Base-by-base conservation (phyloP, 2,888 invertebrate genomes). In the Diplolepis rosae region DNA sequence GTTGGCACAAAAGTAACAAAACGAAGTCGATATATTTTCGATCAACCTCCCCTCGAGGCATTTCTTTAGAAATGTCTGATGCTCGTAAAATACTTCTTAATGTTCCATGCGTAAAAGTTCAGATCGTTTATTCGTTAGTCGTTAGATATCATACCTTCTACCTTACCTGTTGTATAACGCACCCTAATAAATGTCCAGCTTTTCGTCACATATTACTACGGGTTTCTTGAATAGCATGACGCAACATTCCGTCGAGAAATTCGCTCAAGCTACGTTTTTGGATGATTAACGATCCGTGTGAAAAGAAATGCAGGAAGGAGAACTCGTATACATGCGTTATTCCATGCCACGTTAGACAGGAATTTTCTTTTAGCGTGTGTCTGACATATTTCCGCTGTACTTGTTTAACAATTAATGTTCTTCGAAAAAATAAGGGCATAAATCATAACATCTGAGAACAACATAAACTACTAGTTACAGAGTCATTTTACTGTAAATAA, bases 361-460 rank as follows among this genome's bases (percentile, higher is more conserved):
- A 76, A 82, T 80, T 82, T 79, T 79, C 77, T 79, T 83, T 80
- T 81, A 81, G 80, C 79, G 80, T 84, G 84, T 76, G 77, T 76
- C 82, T 86, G 86, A 86, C 86, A 74, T 84, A 79, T 86, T 86
- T 86, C 85, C 85, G 79, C 83, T 78, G 79, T 84, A 83, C 82
- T 85, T 85, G 80, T 76, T 79, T 78, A 82, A 82, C 85, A 85
- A 86, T 85, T 86, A 86, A 85, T 86, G 84, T 83, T 81, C 77
- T 68, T 78, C 71, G 27, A 80, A 82, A 81, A 82, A 83, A 84
- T 82, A 82, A 81, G 81, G 79, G 75, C 79, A 83, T 84, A 82
- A 83, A 84, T 85, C 85, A 84, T 80, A 80, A 74, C 73, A 65
- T 78, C 73, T 74, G 71, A 73, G 66, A 70, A 74, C 69, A 66